Evolutionary conservation across 2,113 vertebrate genomes (phyloP).

Genomic region (Dinomys branickii): DNA sequence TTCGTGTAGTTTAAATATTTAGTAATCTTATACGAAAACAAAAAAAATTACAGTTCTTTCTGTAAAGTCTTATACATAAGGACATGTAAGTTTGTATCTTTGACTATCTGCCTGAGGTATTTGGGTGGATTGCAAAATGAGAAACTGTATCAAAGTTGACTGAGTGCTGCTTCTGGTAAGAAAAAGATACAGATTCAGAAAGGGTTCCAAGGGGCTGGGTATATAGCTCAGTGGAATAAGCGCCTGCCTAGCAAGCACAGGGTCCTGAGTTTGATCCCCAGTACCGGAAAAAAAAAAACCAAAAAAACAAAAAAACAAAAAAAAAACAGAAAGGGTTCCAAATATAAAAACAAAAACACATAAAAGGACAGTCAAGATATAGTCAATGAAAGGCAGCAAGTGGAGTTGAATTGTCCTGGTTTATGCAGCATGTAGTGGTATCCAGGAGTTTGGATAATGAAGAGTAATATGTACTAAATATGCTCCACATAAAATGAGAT

Average conservation of each 20-base stretch:
- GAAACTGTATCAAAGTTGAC: not conserved
- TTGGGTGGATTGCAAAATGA: not conserved
- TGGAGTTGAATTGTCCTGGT: not conserved
- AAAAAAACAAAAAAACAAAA: no score
- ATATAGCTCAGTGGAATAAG: no score
- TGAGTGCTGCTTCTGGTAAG: not conserved
- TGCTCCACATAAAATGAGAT: not conserved
- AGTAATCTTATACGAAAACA: not conserved
- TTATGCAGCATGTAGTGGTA: not conserved
- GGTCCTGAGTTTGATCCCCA: no score
- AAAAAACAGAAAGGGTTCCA: not conserved
- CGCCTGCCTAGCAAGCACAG: no score
- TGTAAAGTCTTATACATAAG: not conserved
- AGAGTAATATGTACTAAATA: not conserved
- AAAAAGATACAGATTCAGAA: not conserved
- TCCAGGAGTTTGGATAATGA: not conserved
- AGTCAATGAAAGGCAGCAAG: not conserved
- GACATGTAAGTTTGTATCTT: not conserved
- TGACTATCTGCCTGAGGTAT: not conserved
- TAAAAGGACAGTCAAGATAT: not conserved
- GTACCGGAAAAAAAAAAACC: no score
- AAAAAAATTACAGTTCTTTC: not conserved
- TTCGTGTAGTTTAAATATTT: not conserved
- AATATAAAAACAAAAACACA: not conserved
- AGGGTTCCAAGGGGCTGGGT: not conserved